These are phyloP conservation scores for Trissonchulus sp. DNA, from an alignment of 2,888 invertebrate species.

Conservation along the genomic window DNA sequence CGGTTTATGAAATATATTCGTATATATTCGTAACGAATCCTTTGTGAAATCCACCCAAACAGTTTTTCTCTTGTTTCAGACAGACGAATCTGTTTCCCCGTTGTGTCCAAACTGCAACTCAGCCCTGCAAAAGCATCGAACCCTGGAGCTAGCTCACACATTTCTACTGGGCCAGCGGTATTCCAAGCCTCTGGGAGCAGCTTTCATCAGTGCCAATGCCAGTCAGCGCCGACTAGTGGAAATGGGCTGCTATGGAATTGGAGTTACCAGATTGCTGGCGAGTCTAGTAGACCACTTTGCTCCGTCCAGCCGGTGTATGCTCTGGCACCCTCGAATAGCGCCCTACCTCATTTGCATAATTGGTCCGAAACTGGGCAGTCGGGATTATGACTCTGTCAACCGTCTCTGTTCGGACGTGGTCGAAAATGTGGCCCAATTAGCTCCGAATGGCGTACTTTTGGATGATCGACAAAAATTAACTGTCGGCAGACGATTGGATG, in stretches of 20 bases:
- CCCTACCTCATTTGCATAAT: conserved; percentile 74
- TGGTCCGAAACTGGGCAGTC: conserved; percentile 77
- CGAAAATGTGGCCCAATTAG: conserved; percentile 57
- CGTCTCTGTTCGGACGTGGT: conserved; percentile 9
- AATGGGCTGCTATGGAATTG: conserved; percentile 94
- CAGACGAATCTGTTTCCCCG: too few species aligned
- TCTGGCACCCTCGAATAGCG: conserved; percentile 73
- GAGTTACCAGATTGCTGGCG: conserved; percentile 76
- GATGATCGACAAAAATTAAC: conserved; percentile 74
- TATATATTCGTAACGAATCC: too few species aligned
- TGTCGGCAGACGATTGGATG: conserved; percentile 70
- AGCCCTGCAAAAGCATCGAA: too few species aligned
- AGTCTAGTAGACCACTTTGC: conserved; percentile 61
- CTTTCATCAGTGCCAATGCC: too few species aligned
- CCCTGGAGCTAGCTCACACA: conserved; percentile 63
- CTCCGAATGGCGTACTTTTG: conserved; percentile 63
- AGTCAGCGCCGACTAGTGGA: neutral
- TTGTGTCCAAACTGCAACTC: too few species aligned
- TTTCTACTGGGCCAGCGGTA: conserved; percentile 81
- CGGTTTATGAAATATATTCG: too few species aligned
- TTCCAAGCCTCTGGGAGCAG: conserved; percentile 68
- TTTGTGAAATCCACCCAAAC: too few species aligned
- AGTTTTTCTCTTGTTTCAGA: too few species aligned
- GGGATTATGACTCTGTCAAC: conserved; percentile 58
- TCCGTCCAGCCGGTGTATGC: conserved; percentile 56